A percentile compares a stretch with the other conserved stretches of the same genome.
phyloP scores from a whole-genome alignment of 2,888 invertebrate genomes.

The Acleris laterana region DNA sequence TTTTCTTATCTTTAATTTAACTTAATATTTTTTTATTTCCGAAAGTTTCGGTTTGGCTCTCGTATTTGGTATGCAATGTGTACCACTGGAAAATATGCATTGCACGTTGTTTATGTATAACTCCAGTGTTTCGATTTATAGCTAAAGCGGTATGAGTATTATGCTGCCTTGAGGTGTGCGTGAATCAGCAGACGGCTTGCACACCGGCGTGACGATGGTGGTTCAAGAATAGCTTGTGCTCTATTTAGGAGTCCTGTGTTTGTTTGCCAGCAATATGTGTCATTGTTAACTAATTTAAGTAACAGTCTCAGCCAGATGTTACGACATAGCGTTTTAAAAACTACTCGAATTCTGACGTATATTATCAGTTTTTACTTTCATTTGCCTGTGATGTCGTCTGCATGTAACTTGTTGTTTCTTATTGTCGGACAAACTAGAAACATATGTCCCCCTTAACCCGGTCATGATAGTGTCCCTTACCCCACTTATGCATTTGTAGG shows the following conservation, averaged over 20 bases:
- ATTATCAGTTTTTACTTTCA: neutral
- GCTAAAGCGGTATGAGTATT: constrained; percentile 44
- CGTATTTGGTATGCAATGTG: too few species aligned
- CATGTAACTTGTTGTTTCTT: too few species aligned
- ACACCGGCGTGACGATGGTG: constrained; percentile 78
- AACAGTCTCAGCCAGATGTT: constrained; percentile 80
- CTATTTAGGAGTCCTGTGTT: constrained; percentile 81
- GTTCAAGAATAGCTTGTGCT: constrained; percentile 79
- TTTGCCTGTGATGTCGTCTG: too few species aligned
- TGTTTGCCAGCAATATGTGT: constrained; percentile 84
- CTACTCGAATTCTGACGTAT: neutral
- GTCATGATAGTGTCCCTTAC: too few species aligned
- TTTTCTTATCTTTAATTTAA: too few species aligned
- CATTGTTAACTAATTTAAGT: constrained; percentile 85
- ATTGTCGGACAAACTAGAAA: too few species aligned
- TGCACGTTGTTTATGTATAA: constrained; percentile 38
- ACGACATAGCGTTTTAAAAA: constrained; percentile 64
- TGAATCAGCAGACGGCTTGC: constrained; percentile 78
- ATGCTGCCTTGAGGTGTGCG: constrained; percentile 77
- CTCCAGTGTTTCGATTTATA: constrained; percentile 17
- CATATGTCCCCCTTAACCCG: too few species aligned
- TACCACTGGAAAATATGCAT: constrained; percentile 45
- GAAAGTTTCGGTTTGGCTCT: too few species aligned
- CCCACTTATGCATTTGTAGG: too few species aligned
- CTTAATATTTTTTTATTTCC: too few species aligned